phyloP scores from a whole-genome alignment of 1,140 invertebrate species.

The Achatina immaculata region DNA sequence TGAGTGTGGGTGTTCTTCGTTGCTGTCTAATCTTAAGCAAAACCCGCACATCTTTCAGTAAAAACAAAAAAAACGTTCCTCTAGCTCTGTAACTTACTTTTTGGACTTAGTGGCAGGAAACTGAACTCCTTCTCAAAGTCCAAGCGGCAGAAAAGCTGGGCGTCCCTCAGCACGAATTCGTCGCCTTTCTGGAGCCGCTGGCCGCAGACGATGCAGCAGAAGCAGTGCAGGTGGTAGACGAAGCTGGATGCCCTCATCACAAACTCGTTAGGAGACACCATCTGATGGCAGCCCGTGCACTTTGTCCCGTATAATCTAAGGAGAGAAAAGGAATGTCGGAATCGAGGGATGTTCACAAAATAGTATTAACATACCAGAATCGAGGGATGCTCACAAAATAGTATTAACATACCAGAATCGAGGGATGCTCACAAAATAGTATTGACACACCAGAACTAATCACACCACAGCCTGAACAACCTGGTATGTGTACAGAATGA shows the following conservation, averaged over 20 bases:
- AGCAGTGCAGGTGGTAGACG: constrained; percentile 92
- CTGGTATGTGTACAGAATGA: too few relatives aligned
- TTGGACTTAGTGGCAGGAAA: constrained; percentile 63
- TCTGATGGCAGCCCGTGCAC: constrained; percentile 85
- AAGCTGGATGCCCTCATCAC: constrained; percentile 89
- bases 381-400: too few relatives aligned
- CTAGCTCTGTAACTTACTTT: constrained; percentile 67
- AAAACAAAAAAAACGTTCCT: too few relatives aligned
- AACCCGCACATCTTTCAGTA: too few relatives aligned
- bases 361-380: too few relatives aligned
- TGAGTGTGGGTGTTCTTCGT: too few relatives aligned
- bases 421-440: too few relatives aligned
- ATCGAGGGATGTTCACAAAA: too few relatives aligned
- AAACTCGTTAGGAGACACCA: constrained; percentile 90
- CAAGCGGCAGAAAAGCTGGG: constrained; percentile 91
- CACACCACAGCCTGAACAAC: too few relatives aligned
- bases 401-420: too few relatives aligned
- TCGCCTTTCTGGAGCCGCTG: constrained; percentile 94
- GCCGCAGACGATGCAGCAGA: constrained; percentile 91
- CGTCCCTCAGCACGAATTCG: constrained; percentile 91
- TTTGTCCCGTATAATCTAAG: constrained; percentile 14
- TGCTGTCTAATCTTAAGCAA: too few relatives aligned
- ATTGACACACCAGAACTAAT: too few relatives aligned
- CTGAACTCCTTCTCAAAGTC: constrained; percentile 89
- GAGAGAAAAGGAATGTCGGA: background rate